A percentile compares a stretch with the other conserved stretches of the same genome.
Conservation (phyloP, 2,888 invertebrate species). For the Periphyllus acericola region DNA sequence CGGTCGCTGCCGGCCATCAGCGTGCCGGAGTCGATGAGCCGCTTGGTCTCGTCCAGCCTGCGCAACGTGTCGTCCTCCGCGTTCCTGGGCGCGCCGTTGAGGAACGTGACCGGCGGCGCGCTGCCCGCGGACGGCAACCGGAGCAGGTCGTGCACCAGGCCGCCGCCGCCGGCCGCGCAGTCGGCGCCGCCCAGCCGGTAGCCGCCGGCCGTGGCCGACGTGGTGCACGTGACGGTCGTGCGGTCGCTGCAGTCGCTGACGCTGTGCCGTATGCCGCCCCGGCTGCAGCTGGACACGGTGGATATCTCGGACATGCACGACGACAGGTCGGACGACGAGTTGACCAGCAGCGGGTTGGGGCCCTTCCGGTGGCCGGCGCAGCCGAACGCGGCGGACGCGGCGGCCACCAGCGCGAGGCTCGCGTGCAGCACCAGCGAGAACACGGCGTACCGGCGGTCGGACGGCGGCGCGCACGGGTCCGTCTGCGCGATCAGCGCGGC, state of each 20-base stretch:
- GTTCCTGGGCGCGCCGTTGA: constrained; percentile 62
- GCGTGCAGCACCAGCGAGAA: constrained; percentile 71
- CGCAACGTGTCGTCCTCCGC: constrained; percentile 58
- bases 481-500: constrained; percentile 69
- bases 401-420: constrained; percentile 69
- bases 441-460: constrained; percentile 69
- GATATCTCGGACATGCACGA: constrained; percentile 65
- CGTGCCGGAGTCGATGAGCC: constrained; percentile 41
- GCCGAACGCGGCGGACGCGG: constrained; percentile 65
- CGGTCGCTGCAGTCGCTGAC: constrained; percentile 63
- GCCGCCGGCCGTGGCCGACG: constrained; percentile 1
- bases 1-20: constrained; percentile 24
- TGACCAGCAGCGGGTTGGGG: constrained; percentile 63
- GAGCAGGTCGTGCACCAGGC: constrained; percentile 63
- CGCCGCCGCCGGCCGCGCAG: constrained; percentile 23
- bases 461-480: constrained; percentile 69
- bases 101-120: constrained; percentile 62
- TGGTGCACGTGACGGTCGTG: constrained; percentile 23
- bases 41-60: constrained; percentile 62
- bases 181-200: constrained; percentile 18
- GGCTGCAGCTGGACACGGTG: constrained; percentile 64
- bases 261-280: constrained; percentile 60
- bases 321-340: constrained; percentile 65
- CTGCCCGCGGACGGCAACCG: constrained; percentile 49
- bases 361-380: constrained; percentile 59